phyloP scores from a whole-genome alignment of 2,113 vertebrate genomes.

The western clawed frog (Xenopus tropicalis) region UCB_Xtro_10.0 CM004451.2:74774501-74775000 shows the following conservation, averaged over 20 bases:
- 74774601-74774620: conserved; percentile 26
- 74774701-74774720: conserved; percentile 63
- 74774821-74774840: conserved; percentile 69
- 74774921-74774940: conserved; percentile 48
- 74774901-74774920: conserved; percentile 60
- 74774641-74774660: conserved; percentile 21
- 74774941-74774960: background rate
- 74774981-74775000: conserved; percentile 41
- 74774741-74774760: conserved; percentile 60
- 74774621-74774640: conserved; percentile 11
- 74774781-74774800: conserved; percentile 57
- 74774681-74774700: conserved; percentile 52
- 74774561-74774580: too few relatives aligned
- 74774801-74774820: conserved; percentile 67
- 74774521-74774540: too few relatives aligned
- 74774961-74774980: conserved; percentile 47
- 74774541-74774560: too few relatives aligned
- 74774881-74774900: conserved; percentile 60
- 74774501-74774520: too few relatives aligned
- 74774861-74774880: conserved; percentile 67
- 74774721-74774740: conserved; percentile 69
- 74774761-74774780: conserved; percentile 63
- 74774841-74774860: conserved; percentile 66
- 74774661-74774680: conserved; percentile 26
- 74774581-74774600: background rate